phyloP scores from a whole-genome alignment of 2,113 vertebrate genomes.

The Ahaetulla prasina region DNA sequence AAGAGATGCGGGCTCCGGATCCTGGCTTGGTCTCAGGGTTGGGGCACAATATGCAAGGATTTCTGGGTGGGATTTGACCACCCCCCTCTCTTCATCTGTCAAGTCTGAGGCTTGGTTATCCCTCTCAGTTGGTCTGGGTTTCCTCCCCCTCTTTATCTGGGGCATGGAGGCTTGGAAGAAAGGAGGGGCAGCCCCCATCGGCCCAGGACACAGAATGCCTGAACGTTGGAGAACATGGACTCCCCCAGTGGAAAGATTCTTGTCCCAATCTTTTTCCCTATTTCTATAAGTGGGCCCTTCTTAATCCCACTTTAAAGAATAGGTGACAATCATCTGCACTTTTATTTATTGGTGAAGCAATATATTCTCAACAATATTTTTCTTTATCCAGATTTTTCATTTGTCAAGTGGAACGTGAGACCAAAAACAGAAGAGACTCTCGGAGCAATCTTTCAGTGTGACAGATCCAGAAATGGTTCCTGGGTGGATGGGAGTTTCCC shows the following conservation, averaged over 20 bases:
- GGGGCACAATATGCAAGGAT: not conserved
- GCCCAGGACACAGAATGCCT: not conserved
- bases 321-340: not conserved
- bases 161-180: not conserved
- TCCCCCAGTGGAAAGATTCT: not conserved
- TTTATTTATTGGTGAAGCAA: not conserved
- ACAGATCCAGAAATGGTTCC: not conserved
- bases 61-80: not conserved
- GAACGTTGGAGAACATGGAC: not conserved
- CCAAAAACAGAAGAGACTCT: not conserved
- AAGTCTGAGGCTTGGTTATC: not conserved
- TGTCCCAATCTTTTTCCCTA: not conserved
- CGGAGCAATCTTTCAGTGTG: not conserved
- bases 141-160: not conserved
- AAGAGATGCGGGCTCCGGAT: not conserved
- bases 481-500: not conserved
- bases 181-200: not conserved
- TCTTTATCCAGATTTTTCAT: not conserved
- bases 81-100: not conserved
- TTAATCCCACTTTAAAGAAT: not conserved
- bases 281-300: not conserved
- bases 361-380: not conserved
- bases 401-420: not conserved
- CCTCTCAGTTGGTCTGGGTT: not conserved
- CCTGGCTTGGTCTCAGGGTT: not conserved